Base-by-base conservation (phyloP, 2,888 invertebrate genomes). In the Cyclophora punctaria region DNA sequence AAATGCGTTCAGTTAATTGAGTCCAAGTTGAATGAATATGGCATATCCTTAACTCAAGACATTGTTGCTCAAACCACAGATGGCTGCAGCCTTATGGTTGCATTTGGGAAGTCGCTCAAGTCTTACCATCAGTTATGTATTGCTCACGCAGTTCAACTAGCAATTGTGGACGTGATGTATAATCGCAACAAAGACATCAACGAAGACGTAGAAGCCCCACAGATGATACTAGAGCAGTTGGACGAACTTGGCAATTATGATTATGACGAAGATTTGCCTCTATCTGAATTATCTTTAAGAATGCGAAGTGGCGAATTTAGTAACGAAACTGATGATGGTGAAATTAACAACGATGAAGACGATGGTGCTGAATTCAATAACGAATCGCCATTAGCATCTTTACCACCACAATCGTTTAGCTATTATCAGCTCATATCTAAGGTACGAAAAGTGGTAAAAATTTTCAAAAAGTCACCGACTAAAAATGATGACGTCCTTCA, bases 121-220 rank as follows among this genome's bases (percentile, higher is more conserved):
- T 58, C 51, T 42, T 58, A 55, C 48, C 55, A 57, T 51, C 59
- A 57, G 52, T 42, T 55, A 33, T 57, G 57, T 45, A 54, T 37
- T 40, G 57, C 59, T 40, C 57, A 59, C 54, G 59, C 54, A 34
- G 44, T 57, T 35, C 57, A 57, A 34, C 49, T 59, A 35, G 57
- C 57, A 45, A 57, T 57, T 41, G 50, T 57, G 33, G 57, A 59
- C 34, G 51, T 55, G 34, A 35, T 59, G 46, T 59, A 57, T 52
- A n/a, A n/a, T n/a, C n/a, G n/a, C n/a, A n/a, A n/a, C n/a, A 59
- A 57, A 44, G 48, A 33, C 34, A 44, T 6, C 7, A 20, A 35
- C 35, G 48, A 44, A 34, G 7, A 44, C 40, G 40, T 35, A 35
- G 44, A 48, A 34, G 41, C 34, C 34, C 33, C 41, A 34, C 34